Percentiles rank a stretch among this genome's conserved stretches.
These are phyloP conservation scores for Tokudaia muenninki DNA, from an alignment of 2,797 vertebrate species.

Conservation along the genomic window DNA sequence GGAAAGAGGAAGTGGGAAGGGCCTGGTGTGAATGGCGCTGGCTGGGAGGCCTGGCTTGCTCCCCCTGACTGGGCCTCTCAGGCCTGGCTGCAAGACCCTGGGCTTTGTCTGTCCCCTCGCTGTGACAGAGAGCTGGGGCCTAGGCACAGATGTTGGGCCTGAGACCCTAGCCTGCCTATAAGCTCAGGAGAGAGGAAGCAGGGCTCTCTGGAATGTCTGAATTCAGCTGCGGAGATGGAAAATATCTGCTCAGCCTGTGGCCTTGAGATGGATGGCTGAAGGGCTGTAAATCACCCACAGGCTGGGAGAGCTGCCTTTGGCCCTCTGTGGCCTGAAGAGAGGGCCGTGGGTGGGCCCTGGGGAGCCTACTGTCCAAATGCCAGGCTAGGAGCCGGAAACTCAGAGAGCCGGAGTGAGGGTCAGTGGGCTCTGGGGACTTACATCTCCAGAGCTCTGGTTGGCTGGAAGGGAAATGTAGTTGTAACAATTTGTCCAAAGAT, in stretches of 20 bases:
- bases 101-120: conserved; percentile 34
- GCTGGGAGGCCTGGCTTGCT: conserved; percentile 67
- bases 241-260: conserved; percentile 60
- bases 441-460: neutral
- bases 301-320: neutral
- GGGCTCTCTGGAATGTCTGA: conserved; percentile 24
- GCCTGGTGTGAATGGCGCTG: conserved; percentile 66
- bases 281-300: conserved; percentile 64
- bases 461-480: neutral
- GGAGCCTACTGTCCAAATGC: neutral
- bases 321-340: conserved; percentile 9
- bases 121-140: conserved; percentile 31
- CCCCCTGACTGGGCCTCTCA: conserved; percentile 16
- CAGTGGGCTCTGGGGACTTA: neutral
- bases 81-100: conserved; percentile 49
- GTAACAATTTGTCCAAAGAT: neutral
- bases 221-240: conserved; percentile 51
- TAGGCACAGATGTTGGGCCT: conserved; percentile 46
- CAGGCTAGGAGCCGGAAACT: neutral
- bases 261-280: conserved; percentile 42
- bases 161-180: neutral
- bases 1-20: conserved; percentile 77
- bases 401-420: neutral
- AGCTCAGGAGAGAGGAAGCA: neutral
- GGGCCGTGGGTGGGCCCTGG: conserved; percentile 37